These are phyloP conservation scores for Coendou prehensilis DNA, from an alignment of 2,797 vertebrate species.

Conservation along the genomic window DNA sequence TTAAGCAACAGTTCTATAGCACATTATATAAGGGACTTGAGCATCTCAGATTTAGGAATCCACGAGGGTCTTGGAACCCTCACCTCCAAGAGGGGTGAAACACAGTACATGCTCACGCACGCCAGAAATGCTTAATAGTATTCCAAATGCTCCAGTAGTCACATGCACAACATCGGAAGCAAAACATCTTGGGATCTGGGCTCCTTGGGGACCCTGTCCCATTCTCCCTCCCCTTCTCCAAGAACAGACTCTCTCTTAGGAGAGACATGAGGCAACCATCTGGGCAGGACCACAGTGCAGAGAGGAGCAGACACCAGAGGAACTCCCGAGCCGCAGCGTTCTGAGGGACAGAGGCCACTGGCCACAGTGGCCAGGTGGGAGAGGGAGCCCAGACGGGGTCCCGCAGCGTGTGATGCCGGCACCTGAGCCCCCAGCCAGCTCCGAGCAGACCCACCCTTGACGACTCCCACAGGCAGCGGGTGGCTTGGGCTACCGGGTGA, in stretches of 20 bases:
- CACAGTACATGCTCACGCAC: background rate
- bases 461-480: background rate
- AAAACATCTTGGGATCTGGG: background rate
- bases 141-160: background rate
- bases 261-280: slow-evolving; percentile 19
- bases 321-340: slow-evolving; percentile 10
- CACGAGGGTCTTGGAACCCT: background rate
- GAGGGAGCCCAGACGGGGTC: background rate
- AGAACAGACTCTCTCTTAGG: slow-evolving; percentile 3
- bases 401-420: background rate
- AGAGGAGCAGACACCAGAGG: background rate
- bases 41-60: background rate
- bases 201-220: background rate
- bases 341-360: background rate
- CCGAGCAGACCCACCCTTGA: background rate
- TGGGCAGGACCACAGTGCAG: slow-evolving; percentile 38
- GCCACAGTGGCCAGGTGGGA: background rate
- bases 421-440: background rate
- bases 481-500: background rate
- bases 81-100: background rate
- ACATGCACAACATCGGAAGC: background rate
- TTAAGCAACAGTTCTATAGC: background rate
- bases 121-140: background rate
- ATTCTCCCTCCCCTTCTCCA: background rate
- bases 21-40: background rate